Percentiles rank a stretch among this genome's conserved stretches.
phyloP scores from a whole-genome alignment of 2,888 invertebrate species.

The Trachelus tabidus region DNA sequence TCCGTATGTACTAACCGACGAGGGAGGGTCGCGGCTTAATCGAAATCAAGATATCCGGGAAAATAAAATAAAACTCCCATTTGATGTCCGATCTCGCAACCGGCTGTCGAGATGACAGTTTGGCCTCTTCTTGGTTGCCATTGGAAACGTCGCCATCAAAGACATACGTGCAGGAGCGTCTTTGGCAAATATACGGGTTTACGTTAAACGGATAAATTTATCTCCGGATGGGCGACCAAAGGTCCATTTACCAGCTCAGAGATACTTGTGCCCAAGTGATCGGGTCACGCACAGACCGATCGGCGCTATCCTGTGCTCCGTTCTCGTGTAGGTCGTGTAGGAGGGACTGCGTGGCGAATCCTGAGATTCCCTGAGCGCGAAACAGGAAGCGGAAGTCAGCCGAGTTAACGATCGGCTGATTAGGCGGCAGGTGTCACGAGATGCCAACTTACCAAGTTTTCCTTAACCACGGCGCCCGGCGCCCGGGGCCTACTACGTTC shows the following conservation, averaged over 20 bases:
- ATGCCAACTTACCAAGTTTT: slow-evolving; percentile 40
- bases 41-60: slow-evolving; percentile 33
- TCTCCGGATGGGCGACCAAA: too few relatives aligned
- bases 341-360: too few relatives aligned
- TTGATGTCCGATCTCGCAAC: slow-evolving; percentile 25
- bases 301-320: too few relatives aligned
- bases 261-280: too few relatives aligned
- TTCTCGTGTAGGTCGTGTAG: too few relatives aligned
- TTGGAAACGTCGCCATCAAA: neutral
- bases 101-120: slow-evolving; percentile 29
- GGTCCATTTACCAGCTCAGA: too few relatives aligned
- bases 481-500: too few relatives aligned
- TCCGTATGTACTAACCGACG: neutral
- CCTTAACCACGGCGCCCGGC: slow-evolving; percentile 1
- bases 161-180: neutral
- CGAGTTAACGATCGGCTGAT: too few relatives aligned
- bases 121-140: slow-evolving; percentile 2
- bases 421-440: slow-evolving; percentile 45
- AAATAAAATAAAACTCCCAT: slow-evolving; percentile 36
- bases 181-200: too few relatives aligned
- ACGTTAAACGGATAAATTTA: too few relatives aligned
- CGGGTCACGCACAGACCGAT: too few relatives aligned
- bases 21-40: slow-evolving; percentile 24
- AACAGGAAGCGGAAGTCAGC: neutral
- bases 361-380: neutral